A percentile compares a stretch with the other conserved stretches of the same genome.
Evolutionary conservation across 2,113 vertebrate species (phyloP).

Genomic region (Centropus unirufus): DNA sequence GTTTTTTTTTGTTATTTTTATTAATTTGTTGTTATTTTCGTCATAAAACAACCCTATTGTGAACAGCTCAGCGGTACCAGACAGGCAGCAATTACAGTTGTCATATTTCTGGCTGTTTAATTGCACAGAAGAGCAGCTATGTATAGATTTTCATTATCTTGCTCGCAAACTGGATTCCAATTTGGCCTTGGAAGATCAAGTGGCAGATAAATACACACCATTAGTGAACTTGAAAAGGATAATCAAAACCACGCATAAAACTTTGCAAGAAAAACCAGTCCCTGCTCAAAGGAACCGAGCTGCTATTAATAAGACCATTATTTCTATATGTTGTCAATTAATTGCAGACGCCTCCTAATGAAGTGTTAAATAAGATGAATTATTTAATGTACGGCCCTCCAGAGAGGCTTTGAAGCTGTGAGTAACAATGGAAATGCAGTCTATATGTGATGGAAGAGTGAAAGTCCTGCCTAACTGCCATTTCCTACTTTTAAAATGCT

Average conservation of each 20-base stretch:
- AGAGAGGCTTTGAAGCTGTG: background rate
- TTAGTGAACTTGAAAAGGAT: background rate
- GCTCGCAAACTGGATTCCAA: background rate
- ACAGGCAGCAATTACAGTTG: background rate
- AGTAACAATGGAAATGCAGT: background rate
- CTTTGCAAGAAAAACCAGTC: background rate
- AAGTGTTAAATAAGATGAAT: slow-evolving; percentile 21
- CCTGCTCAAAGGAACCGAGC: background rate
- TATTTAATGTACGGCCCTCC: background rate
- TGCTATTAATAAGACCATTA: background rate
- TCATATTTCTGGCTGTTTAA: background rate
- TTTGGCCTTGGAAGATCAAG: background rate
- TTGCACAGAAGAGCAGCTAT: background rate
- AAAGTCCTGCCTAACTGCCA: background rate
- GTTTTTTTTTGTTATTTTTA: background rate
- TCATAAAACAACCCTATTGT: background rate
- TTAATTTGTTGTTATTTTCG: background rate
- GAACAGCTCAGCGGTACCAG: background rate
- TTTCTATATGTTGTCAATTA: background rate
- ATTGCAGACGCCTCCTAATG: background rate
- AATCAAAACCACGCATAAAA: background rate
- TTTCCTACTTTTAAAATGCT: background rate
- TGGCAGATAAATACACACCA: background rate
- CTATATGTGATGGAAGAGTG: background rate
- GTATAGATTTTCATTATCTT: background rate